These are phyloP conservation scores for Trematocara caparti DNA, from an alignment of 2,797 vertebrate genomes.

Conservation along the genomic window DNA sequence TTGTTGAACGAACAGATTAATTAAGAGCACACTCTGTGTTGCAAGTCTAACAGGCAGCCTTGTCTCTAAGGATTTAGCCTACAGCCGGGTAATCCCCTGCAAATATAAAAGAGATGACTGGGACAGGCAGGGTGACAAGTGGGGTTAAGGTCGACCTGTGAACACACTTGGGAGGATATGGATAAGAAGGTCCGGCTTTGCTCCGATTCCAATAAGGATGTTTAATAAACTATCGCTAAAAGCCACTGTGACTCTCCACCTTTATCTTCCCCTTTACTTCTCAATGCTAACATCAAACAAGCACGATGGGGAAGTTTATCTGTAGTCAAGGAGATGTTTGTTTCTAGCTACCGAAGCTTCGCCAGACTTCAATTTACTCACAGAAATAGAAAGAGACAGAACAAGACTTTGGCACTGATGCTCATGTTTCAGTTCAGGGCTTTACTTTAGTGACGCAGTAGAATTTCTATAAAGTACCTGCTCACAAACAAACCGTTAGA, in stretches of 20 bases:
- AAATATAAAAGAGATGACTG: constrained; percentile 73
- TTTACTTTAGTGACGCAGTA: constrained; percentile 26
- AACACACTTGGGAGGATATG: constrained; percentile 29
- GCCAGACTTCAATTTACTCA: constrained; percentile 19
- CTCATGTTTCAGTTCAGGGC: neutral
- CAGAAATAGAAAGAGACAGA: neutral
- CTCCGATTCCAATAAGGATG: neutral
- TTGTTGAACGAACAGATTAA: constrained; percentile 11
- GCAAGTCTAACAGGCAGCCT: constrained; percentile 27
- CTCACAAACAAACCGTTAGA: constrained; percentile 16
- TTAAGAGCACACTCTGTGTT: constrained; percentile 17
- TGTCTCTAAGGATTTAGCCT: constrained; percentile 64
- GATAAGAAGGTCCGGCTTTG: constrained; percentile 46
- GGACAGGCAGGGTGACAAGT: constrained; percentile 49
- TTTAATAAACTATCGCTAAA: neutral
- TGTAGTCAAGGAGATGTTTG: constrained; percentile 25
- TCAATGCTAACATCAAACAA: neutral
- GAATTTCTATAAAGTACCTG: constrained; percentile 39
- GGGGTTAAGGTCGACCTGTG: constrained; percentile 48
- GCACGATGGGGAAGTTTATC: neutral
- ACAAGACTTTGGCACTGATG: neutral
- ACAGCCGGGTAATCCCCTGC: constrained; percentile 67
- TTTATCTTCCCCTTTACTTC: neutral
- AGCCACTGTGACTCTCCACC: neutral
- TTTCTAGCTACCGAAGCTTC: constrained; percentile 26